A percentile compares a stretch with the other conserved stretches of the same genome.
Conservation (phyloP, 2,113 vertebrate species). For the Pan troglodytes region NHGRI_mPanTro3-v2.1_pri NC_072402.2:25107001-25107500, state of each 20-base stretch:
- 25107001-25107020: conserved; percentile 1
- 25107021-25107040: neutral
- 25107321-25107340: neutral
- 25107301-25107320: neutral
- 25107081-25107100: neutral
- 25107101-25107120: neutral
- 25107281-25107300: neutral
- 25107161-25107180: neutral
- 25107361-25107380: neutral
- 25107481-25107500: neutral
- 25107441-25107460: neutral
- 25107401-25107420: neutral
- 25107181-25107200: neutral
- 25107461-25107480: neutral
- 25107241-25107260: neutral
- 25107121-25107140: neutral
- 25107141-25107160: neutral
- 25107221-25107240: neutral
- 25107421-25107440: neutral
- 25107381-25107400: neutral
- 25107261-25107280: neutral
- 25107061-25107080: conserved; percentile 1
- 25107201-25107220: neutral
- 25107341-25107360: neutral
- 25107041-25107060: neutral